Evolutionary conservation across 2,113 vertebrate species (phyloP).

Genomic region (Piprites chloris): DNA sequence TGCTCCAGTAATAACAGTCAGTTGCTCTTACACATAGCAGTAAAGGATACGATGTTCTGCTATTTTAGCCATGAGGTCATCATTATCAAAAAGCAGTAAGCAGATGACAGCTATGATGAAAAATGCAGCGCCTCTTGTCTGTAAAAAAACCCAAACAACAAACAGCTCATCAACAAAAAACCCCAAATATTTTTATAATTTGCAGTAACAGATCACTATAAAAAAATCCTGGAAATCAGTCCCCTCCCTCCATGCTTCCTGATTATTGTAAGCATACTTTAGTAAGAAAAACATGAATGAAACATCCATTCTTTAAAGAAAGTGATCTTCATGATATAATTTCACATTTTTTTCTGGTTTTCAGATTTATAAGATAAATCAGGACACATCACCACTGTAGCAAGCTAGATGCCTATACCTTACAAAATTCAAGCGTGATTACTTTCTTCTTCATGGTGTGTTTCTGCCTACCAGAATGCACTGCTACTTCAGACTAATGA

Average conservation of each 20-base stretch:
- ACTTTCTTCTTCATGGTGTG: neutral
- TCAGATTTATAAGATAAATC: neutral
- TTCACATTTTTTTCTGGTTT: neutral
- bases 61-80: constrained; percentile 99
- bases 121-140: constrained; percentile 95
- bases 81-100: constrained; percentile 95
- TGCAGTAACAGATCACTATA: neutral
- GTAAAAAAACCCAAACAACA: neutral
- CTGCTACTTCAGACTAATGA: neutral
- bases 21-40: neutral
- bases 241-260: neutral
- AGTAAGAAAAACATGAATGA: neutral
- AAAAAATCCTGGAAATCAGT: neutral
- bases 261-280: neutral
- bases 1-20: neutral
- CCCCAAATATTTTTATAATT: neutral
- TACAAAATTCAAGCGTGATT: neutral
- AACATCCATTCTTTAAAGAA: neutral
- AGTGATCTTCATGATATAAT: neutral
- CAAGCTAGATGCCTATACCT: neutral
- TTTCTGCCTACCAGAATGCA: neutral
- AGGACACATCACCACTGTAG: neutral
- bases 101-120: constrained; percentile 97
- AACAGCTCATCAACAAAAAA: neutral
- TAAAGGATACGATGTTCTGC: constrained; percentile 98